Conservation (phyloP, 2,888 invertebrate genomes). For the Myathropa florea region DNA sequence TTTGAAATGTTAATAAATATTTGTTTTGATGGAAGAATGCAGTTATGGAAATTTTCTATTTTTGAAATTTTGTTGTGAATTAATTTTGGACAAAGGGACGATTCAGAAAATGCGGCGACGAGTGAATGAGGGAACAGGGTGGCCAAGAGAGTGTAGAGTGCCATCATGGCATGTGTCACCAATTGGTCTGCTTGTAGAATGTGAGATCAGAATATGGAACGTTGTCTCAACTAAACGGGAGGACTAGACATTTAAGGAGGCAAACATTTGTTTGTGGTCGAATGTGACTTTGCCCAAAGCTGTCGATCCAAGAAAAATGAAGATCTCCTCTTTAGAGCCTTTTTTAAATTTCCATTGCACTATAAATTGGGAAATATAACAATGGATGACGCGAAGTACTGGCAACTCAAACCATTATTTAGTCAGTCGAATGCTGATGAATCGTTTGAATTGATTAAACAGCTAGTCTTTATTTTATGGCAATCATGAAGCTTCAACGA, state of each 20-base stretch:
- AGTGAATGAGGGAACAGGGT: not conserved
- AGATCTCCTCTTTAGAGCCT: no score
- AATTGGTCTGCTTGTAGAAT: no score
- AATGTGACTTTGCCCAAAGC: no score
- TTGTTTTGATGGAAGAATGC: not conserved
- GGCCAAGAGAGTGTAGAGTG: not conserved
- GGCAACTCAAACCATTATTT: conserved; percentile 15
- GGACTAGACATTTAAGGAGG: no score
- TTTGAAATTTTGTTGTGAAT: not conserved
- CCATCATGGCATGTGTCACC: not conserved
- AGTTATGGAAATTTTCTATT: not conserved
- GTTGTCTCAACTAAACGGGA: no score
- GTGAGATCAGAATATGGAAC: no score
- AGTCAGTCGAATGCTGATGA: conserved; percentile 5
- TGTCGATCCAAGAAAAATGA: no score
- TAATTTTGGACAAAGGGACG: not conserved
- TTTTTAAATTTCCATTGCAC: not conserved
- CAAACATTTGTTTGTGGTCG: no score
- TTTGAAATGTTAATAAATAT: conserved; percentile 38
- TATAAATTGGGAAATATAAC: not conserved
- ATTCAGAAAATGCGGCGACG: no score
- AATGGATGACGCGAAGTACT: not conserved
- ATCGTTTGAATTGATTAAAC: conserved; percentile 20
- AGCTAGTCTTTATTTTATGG: conserved; percentile 5
- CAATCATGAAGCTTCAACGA: conserved; percentile 89